Evolutionary conservation across 1,140 invertebrate genomes (phyloP).

Genomic region (Andrena cerasifolii): DNA sequence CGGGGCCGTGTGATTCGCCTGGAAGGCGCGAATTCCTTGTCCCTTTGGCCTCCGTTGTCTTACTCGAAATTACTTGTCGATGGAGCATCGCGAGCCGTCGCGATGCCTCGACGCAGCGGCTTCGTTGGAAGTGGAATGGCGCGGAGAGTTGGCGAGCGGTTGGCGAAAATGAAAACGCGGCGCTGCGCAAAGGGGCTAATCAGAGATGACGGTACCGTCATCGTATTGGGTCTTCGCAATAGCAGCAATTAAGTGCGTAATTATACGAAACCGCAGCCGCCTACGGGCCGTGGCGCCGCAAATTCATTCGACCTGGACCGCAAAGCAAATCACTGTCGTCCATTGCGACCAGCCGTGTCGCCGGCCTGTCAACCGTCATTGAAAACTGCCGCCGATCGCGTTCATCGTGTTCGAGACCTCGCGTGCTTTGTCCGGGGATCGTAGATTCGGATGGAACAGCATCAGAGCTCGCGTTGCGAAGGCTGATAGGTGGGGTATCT

Average conservation of each 20-base stretch:
- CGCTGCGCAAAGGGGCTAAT: slow-evolving; percentile 47
- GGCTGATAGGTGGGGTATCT: too few species aligned
- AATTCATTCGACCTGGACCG: slow-evolving; percentile 75
- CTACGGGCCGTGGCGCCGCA: slow-evolving; percentile 51
- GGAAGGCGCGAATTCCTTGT: not conserved
- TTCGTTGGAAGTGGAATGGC: too few species aligned
- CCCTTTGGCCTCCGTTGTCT: too few species aligned
- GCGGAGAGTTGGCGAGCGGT: too few species aligned
- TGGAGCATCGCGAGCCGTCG: not conserved
- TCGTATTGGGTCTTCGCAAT: slow-evolving; percentile 62
- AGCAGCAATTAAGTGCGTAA: slow-evolving; percentile 78
- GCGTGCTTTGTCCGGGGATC: not conserved
- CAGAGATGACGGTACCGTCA: slow-evolving; percentile 62
- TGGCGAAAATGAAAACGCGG: slow-evolving; percentile 45
- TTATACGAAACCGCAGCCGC: slow-evolving; percentile 73
- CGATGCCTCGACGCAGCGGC: too few species aligned
- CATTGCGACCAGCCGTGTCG: slow-evolving; percentile 30
- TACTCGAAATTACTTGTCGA: not conserved
- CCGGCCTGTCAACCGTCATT: slow-evolving; percentile 55
- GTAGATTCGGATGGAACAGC: not conserved
- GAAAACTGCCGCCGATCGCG: slow-evolving; percentile 59
- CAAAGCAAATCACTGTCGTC: slow-evolving; percentile 77
- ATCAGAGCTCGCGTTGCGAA: too few species aligned
- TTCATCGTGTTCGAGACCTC: slow-evolving; percentile 9
- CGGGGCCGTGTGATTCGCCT: not conserved